phyloP scores from a whole-genome alignment of 2,888 invertebrate genomes.

The Lamellibrachia satsuma region DNA sequence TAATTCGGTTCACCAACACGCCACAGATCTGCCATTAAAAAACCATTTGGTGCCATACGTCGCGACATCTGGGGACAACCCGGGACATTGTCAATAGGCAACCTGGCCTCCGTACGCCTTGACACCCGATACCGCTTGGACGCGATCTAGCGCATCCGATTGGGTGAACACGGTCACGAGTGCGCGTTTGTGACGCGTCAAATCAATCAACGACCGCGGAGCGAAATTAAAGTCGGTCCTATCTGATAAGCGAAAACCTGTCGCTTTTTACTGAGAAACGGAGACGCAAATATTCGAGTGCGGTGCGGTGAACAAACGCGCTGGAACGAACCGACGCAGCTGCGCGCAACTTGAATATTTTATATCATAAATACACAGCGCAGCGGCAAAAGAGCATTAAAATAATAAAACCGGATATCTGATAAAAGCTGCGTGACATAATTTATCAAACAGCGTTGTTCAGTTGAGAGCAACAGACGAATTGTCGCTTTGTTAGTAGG shows the following conservation, averaged over 20 bases:
- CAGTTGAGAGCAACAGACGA: neutral
- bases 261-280: conserved; percentile 1
- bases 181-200: neutral
- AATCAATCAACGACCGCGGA: neutral
- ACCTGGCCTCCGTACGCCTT: neutral
- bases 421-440: neutral
- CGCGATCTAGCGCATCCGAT: neutral
- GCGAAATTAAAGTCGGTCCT: neutral
- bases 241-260: neutral
- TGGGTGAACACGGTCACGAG: neutral
- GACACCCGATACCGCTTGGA: neutral
- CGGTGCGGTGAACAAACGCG: neutral
- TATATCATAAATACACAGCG: neutral
- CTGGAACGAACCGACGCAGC: neutral
- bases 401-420: neutral
- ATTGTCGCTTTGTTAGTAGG: neutral
- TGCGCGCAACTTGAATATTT: neutral
- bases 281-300: neutral
- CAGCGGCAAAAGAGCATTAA: neutral
- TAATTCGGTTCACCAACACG: neutral
- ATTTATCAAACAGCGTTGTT: neutral
- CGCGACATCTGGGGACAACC: conserved; percentile 3
- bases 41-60: neutral
- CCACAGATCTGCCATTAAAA: neutral
- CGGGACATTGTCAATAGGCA: neutral